Base-by-base conservation (phyloP, 2,888 invertebrate genomes). In the Dolichopus griseipennis region DNA sequence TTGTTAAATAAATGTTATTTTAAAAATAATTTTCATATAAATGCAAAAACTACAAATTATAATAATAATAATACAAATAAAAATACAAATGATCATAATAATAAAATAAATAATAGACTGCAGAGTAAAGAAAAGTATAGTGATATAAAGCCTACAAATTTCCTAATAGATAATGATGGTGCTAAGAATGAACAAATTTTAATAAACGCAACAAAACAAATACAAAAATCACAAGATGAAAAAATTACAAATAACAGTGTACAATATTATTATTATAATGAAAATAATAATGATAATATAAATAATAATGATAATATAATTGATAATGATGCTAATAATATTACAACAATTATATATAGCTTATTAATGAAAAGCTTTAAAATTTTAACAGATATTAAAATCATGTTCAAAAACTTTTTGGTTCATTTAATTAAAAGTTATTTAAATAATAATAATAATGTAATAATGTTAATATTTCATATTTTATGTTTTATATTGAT, bases 401-500 rank as follows among this genome's bases (percentile, higher is more conserved):
- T 18, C 15, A 52, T 52, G 18, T 52, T 52, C 18, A 52, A 52
- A 12, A 52, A 52, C 2, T 52, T 52, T 6, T 52, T 52, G 5
- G 15, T 52, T 52, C 1, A 52, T 52, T 52, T 52, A 52, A 18
- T 52, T 15, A 52, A 52, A 52, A 52, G 18, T 52, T 52, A 18
- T 52, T 52, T 37, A 6, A 52, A 52, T 52, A 52, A 52, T 15
- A 52, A 52, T 52, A 52, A 52, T 41, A 12, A 12, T 18, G 9
- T 52, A 52, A 52, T 18, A 52, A 52, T 52, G 52, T 52, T 52
- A 52, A 52, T 52, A 52, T 52, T 52, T 52, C n/a, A 52, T 52
- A 52, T 52, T 18, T 52, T 52, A 52, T 77, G 75, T 70, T 27
- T 27, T 27, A 70, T 78, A 66, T 71, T 78, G 68, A 73, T 78